Conservation (phyloP, 2,113 vertebrate genomes). For the Terrapene triunguis region DNA sequence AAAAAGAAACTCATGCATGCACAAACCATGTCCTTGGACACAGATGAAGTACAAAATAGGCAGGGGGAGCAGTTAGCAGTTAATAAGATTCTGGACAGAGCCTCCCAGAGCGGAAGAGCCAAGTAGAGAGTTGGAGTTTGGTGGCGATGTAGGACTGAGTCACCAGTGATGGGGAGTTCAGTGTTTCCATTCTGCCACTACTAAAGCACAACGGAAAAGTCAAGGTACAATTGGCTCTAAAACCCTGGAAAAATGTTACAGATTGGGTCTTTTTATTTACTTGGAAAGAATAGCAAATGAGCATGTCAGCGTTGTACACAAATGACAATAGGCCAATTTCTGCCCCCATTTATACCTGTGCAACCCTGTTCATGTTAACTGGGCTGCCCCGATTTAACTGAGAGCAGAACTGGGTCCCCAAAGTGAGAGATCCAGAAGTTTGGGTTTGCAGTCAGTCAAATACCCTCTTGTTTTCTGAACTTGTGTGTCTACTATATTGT, state of each 20-base stretch:
- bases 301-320: no score
- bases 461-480: neutral
- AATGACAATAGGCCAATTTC: neutral
- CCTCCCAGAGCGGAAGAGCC: neutral
- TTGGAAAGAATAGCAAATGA: no score
- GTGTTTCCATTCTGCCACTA: constrained; percentile 12
- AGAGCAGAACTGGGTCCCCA: neutral
- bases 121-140: neutral
- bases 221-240: neutral
- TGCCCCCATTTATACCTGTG: neutral
- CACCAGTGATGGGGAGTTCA: neutral
- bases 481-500: neutral
- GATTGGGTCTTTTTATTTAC: no score
- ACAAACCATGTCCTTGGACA: neutral
- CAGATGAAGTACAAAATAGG: neutral
- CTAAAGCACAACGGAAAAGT: neutral
- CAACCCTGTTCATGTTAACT: no score
- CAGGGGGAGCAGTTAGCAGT: neutral
- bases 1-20: neutral
- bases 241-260: neutral
- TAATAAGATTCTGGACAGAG: neutral
- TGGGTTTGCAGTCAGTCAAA: neutral
- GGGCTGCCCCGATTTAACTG: neutral
- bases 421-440: neutral
- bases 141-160: no score